Conservation (phyloP, 2,888 invertebrate genomes). For the Pelosia muscerda region DNA sequence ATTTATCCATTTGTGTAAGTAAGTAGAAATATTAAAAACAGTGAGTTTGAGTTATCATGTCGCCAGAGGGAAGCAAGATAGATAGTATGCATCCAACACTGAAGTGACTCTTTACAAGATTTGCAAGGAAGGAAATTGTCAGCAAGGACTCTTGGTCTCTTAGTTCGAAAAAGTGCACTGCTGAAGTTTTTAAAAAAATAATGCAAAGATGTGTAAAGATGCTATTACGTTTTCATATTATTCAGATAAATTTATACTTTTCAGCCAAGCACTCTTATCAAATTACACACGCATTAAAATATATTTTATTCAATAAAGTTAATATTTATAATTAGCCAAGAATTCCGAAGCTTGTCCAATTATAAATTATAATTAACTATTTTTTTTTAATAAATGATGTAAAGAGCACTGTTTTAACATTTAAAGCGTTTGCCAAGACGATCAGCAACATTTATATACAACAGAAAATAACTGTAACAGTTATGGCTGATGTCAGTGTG, state of each 20-base stretch:
- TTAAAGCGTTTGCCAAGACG: conserved; percentile 82
- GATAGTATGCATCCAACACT: conserved; percentile 68
- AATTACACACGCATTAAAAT: conserved; percentile 36
- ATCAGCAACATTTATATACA: conserved; percentile 76
- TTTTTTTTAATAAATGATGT: conserved; percentile 42
- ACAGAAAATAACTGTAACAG: conserved; percentile 54
- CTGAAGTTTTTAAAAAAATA: not conserved
- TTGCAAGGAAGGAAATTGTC: conserved; percentile 25
- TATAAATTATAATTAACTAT: conserved; percentile 13
- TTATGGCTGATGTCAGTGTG: conserved; percentile 66
- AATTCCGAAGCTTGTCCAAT: not conserved
- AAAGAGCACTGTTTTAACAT: conserved; percentile 75
- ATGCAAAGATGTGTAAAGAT: too few relatives aligned
- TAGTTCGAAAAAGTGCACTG: conserved; percentile 17
- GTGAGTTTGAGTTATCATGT: conserved; percentile 61
- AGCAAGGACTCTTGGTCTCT: conserved; percentile 9
- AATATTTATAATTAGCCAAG: conserved; percentile 14
- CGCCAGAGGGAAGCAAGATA: conserved; percentile 74
- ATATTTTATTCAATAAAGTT: conserved; percentile 6
- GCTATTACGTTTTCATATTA: too few relatives aligned
- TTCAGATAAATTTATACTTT: too few relatives aligned
- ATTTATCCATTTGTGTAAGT: conserved; percentile 62
- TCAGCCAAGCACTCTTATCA: conserved; percentile 23
- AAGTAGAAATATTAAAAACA: conserved; percentile 66
- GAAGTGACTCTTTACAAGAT: conserved; percentile 68